A percentile compares a stretch with the other conserved stretches of the same genome.
phyloP scores from a whole-genome alignment of 2,113 vertebrate genomes.

The Upupa epops region DNA sequence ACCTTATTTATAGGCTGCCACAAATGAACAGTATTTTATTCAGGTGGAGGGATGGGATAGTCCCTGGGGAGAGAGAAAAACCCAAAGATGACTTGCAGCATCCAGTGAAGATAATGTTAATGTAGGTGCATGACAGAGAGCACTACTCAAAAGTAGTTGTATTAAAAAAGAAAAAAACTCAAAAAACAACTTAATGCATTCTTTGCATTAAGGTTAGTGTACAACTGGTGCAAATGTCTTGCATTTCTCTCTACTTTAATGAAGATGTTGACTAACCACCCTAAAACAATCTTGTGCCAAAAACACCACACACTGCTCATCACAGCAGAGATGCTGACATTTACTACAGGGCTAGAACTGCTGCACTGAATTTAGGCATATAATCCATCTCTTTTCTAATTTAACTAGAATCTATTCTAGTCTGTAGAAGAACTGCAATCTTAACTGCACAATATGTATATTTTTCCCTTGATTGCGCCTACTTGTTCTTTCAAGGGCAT shows the following conservation, averaged over 20 bases:
- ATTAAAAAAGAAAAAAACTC: neutral
- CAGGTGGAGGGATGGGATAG: neutral
- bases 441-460: slow-evolving; percentile 57
- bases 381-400: slow-evolving; percentile 46
- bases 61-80: neutral
- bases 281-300: slow-evolving; percentile 5
- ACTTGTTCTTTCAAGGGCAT: slow-evolving; percentile 71
- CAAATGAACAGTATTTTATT: neutral
- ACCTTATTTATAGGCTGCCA: neutral
- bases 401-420: slow-evolving; percentile 41
- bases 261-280: neutral
- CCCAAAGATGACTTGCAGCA: neutral
- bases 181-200: neutral
- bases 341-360: neutral
- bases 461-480: slow-evolving; percentile 61
- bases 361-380: slow-evolving; percentile 10
- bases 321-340: slow-evolving; percentile 2
- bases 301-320: neutral
- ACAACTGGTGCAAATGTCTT: neutral
- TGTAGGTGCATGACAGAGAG: accelerated
- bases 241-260: neutral
- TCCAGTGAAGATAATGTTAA: neutral
- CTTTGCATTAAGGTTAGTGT: neutral
- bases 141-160: neutral
- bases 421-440: slow-evolving; percentile 40